Conservation (phyloP, 2,797 vertebrate species). For the Adelosebastes latens region DNA sequence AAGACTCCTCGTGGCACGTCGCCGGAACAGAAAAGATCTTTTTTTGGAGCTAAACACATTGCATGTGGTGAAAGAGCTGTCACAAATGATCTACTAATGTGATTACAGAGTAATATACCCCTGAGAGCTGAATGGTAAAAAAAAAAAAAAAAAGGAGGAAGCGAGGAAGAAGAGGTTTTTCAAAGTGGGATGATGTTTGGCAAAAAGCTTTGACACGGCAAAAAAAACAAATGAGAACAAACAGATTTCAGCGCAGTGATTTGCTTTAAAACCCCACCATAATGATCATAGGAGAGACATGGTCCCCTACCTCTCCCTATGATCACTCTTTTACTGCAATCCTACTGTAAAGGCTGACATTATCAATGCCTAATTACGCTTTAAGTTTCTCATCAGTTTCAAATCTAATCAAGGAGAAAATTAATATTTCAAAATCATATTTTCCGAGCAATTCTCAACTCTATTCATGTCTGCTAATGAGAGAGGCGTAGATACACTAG, state of each 20-base stretch:
- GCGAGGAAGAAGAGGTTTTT: slow-evolving; percentile 3
- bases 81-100: slow-evolving; percentile 67
- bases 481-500: slow-evolving; percentile 53
- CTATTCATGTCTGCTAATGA: slow-evolving; percentile 68
- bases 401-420: slow-evolving; percentile 80
- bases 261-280: background rate
- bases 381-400: slow-evolving; percentile 75
- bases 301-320: background rate
- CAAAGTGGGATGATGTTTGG: slow-evolving; percentile 34
- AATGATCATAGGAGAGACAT: slow-evolving; percentile 22
- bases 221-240: slow-evolving; percentile 3
- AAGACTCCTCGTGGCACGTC: slow-evolving; percentile 34
- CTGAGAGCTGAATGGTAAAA: slow-evolving; percentile 27
- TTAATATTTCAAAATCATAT: slow-evolving; percentile 74
- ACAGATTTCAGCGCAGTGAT: slow-evolving; percentile 22
- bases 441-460: slow-evolving; percentile 63
- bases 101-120: slow-evolving; percentile 56
- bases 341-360: slow-evolving; percentile 57
- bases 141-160: background rate
- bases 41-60: slow-evolving; percentile 45
- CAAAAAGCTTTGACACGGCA: slow-evolving; percentile 30
- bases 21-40: slow-evolving; percentile 35
- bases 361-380: slow-evolving; percentile 75
- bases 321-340: slow-evolving; percentile 30
- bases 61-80: slow-evolving; percentile 55